These are phyloP conservation scores for Ylistrum balloti DNA, from an alignment of 1,140 invertebrate species.

Conservation along the genomic window DNA sequence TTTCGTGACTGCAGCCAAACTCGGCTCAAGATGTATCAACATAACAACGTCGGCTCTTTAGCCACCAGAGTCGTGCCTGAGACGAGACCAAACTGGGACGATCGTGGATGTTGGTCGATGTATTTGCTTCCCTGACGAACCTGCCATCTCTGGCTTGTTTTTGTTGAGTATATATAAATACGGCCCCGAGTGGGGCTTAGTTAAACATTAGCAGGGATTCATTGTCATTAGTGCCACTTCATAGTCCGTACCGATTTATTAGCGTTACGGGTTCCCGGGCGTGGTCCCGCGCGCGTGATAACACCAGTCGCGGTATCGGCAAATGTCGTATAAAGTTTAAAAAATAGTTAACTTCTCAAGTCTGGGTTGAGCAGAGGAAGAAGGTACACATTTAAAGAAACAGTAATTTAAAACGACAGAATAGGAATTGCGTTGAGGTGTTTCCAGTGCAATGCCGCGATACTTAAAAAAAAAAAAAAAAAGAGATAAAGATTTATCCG, in stretches of 20 bases:
- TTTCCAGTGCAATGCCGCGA: too few relatives aligned
- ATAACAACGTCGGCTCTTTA: neutral
- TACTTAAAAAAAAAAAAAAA: too few relatives aligned
- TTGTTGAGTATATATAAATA: neutral
- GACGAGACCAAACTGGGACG: conserved; percentile 13
- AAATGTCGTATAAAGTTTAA: neutral
- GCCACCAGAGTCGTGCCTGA: neutral
- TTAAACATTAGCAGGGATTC: neutral
- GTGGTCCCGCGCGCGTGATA: neutral
- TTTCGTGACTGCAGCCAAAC: conserved; percentile 24
- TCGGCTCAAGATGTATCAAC: conserved; percentile 4
- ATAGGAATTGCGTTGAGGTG: neutral
- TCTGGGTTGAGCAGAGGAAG: neutral
- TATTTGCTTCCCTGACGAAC: conserved; percentile 14
- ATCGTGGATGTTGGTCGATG: neutral
- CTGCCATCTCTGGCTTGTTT: conserved; percentile 24
- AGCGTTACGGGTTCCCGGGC: neutral
- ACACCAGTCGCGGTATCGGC: neutral
- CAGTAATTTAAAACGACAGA: neutral
- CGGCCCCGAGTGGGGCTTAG: neutral
- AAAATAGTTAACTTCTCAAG: neutral
- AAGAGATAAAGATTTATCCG: too few relatives aligned
- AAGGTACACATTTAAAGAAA: neutral
- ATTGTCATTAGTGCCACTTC: conserved; percentile 22
- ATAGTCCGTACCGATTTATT: conserved; percentile 8